Evolutionary conservation across 2,113 vertebrate species (phyloP).

Genomic region (Arizona elegans): DNA sequence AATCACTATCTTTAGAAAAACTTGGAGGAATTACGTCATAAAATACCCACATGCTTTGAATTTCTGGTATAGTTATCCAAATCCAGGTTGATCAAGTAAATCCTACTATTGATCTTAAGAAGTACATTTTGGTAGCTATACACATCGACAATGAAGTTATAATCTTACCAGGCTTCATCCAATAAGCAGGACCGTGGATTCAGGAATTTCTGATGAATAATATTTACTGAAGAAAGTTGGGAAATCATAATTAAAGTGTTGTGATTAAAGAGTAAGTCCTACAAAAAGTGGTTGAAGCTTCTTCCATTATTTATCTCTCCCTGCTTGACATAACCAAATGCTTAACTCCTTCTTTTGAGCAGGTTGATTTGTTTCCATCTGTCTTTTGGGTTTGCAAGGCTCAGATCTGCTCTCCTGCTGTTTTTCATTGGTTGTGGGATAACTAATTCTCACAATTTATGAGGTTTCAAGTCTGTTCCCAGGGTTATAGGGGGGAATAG

Average conservation of each 20-base stretch:
- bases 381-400: no score
- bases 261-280: not conserved
- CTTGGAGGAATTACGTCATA: not conserved
- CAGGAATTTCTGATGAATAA: not conserved
- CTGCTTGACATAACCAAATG: not conserved
- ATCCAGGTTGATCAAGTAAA: not conserved
- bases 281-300: not conserved
- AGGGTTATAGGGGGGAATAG: not conserved
- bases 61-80: not conserved
- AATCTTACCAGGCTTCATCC: not conserved
- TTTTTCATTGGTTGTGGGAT: no score
- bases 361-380: not conserved
- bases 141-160: not conserved
- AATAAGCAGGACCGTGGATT: not conserved
- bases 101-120: not conserved
- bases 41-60: not conserved
- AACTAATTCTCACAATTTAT: not conserved
- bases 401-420: no score
- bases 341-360: not conserved
- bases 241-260: not conserved
- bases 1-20: not conserved
- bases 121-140: not conserved
- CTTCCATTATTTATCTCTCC: not conserved
- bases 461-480: not conserved
- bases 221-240: not conserved